Evolutionary conservation across 2,113 vertebrate species (phyloP).

Genomic region (cat (Felis catus)): DNA sequence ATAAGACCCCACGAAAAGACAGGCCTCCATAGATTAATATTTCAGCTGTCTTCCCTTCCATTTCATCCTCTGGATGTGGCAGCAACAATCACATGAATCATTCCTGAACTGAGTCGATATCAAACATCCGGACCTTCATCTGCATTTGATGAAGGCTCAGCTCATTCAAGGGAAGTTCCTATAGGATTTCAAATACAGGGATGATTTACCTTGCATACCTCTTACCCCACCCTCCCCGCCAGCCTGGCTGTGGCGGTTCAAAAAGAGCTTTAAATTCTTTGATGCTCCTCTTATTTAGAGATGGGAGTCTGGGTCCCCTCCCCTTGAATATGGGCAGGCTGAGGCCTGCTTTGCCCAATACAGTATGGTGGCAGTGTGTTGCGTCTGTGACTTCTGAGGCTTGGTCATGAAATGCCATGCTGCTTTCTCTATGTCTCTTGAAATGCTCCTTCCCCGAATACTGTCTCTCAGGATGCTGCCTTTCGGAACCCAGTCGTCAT

Average conservation of each 20-base stretch:
- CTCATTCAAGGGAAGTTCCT: constrained; percentile 74
- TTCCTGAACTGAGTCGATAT: constrained; percentile 68
- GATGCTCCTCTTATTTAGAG: constrained; percentile 18
- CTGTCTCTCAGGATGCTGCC: not conserved
- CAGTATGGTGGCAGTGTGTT: not conserved
- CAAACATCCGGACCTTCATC: constrained; percentile 70
- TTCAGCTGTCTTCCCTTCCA: constrained; percentile 74
- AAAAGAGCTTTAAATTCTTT: constrained; percentile 1
- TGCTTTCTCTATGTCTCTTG: not conserved
- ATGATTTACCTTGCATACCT: constrained; percentile 62
- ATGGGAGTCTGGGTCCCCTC: not conserved
- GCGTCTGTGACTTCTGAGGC: not conserved
- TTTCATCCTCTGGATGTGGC: constrained; percentile 70
- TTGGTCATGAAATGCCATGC: not conserved
- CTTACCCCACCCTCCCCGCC: not conserved
- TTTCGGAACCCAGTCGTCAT: not conserved
- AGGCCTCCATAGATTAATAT: constrained; percentile 75
- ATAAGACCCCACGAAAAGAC: constrained; percentile 67
- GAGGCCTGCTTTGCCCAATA: not conserved
- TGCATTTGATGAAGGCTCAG: constrained; percentile 60
- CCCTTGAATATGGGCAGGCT: not conserved
- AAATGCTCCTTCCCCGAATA: constrained; percentile 12
- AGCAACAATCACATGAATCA: constrained; percentile 74
- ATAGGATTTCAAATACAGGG: constrained; percentile 72
- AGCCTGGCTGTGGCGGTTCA: constrained; percentile 8